These are phyloP conservation scores for Dione vanillae DNA, from an alignment of 2,888 invertebrate genomes.

Conservation along the genomic window DNA sequence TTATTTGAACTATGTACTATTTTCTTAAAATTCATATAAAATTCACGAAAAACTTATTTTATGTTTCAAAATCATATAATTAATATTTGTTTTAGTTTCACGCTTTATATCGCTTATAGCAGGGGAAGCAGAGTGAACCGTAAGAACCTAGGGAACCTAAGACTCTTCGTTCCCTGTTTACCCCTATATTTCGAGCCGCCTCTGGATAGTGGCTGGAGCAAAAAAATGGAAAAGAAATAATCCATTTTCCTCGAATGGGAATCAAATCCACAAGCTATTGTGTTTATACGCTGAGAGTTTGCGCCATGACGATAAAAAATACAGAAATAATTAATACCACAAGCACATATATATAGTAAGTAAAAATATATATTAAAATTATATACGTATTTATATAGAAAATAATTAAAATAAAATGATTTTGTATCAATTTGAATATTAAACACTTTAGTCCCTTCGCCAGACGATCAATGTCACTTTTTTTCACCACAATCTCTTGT, in stretches of 20 bases:
- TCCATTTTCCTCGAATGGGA: no score
- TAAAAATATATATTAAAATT: no score
- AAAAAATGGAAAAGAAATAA: no score
- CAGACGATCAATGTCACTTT: slow-evolving; percentile 47
- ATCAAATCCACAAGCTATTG: no score
- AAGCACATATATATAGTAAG: no score
- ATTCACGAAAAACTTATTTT: neutral
- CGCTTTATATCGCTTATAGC: neutral
- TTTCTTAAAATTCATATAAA: neutral
- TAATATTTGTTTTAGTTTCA: no score
- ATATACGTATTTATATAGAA: neutral
- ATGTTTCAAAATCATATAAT: no score
- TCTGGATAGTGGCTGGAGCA: no score
- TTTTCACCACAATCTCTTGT: slow-evolving; percentile 61
- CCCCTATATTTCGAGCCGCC: no score
- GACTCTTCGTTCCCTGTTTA: neutral
- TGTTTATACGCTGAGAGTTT: no score
- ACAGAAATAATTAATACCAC: no score
- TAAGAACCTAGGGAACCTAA: neutral
- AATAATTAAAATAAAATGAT: neutral
- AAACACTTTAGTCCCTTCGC: neutral
- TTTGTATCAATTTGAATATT: neutral
- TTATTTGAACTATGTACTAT: neutral
- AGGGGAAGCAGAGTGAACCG: neutral
- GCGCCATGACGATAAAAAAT: no score